phyloP scores from a whole-genome alignment of 2,113 vertebrate genomes.

The Bubo bubo region DNA sequence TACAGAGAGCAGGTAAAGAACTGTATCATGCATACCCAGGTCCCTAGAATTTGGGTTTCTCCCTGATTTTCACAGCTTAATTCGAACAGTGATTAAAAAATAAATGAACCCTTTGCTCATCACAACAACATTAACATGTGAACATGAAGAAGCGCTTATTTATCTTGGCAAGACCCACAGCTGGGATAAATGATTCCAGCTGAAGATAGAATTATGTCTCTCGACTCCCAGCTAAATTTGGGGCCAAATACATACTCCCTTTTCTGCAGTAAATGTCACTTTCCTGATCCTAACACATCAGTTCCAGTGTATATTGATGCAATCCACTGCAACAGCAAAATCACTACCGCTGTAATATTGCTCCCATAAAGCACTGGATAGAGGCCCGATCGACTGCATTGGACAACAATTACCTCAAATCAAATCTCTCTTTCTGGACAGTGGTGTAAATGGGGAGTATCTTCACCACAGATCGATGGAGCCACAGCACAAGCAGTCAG shows the following conservation, averaged over 20 bases:
- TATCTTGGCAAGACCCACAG: constrained; percentile 28
- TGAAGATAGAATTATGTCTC: constrained; percentile 15
- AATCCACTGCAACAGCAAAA: constrained; percentile 35
- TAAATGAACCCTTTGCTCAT: constrained; percentile 20
- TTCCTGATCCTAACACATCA: constrained; percentile 24
- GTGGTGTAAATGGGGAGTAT: not conserved
- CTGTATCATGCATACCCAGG: not conserved
- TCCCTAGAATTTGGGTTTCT: not conserved
- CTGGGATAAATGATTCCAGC: constrained; percentile 42
- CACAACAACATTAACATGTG: not conserved
- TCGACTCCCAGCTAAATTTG: constrained; percentile 24
- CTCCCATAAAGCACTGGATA: constrained; percentile 31
- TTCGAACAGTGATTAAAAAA: not conserved
- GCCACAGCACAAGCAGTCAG: not conserved
- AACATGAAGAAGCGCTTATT: constrained; percentile 19
- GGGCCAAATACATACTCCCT: not conserved
- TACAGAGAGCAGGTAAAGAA: not conserved
- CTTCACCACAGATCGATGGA: not conserved
- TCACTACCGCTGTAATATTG: not conserved
- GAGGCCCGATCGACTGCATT: not conserved
- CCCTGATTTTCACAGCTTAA: not conserved
- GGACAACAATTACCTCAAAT: constrained; percentile 50
- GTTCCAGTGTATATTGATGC: constrained; percentile 38
- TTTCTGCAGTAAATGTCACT: constrained; percentile 52
- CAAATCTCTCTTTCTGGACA: constrained; percentile 11